Conservation (phyloP, 2,888 invertebrate genomes). For the Apomyelois bistriatella region DNA sequence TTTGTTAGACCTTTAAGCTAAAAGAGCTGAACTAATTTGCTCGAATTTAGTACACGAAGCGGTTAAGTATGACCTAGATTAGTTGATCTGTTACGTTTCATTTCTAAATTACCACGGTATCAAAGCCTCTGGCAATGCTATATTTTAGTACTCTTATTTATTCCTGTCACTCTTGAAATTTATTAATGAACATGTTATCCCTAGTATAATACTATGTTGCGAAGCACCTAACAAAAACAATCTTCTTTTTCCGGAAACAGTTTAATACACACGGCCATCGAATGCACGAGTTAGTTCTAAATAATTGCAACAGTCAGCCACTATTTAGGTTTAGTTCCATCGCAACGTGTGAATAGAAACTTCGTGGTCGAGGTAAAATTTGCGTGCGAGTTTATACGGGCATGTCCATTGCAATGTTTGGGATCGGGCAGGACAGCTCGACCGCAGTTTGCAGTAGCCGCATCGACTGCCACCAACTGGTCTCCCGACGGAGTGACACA, state of each 20-base stretch:
- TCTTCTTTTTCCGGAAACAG: background rate
- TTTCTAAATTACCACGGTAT: no score
- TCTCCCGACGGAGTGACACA: conserved; percentile 55
- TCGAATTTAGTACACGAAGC: no score
- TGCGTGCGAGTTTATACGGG: conserved; percentile 62
- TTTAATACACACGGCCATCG: background rate
- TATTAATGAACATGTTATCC: background rate
- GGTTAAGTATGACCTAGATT: no score
- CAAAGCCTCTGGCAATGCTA: no score
- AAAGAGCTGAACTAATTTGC: no score
- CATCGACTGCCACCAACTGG: conserved; percentile 65
- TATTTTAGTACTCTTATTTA: no score
- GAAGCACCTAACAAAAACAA: background rate
- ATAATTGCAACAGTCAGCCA: background rate
- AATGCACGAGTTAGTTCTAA: conserved; percentile 1
- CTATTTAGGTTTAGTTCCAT: conserved; percentile 8
- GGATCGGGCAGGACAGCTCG: conserved; percentile 55
- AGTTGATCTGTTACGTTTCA: no score
- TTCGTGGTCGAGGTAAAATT: conserved; percentile 58
- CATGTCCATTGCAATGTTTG: conserved; percentile 64
- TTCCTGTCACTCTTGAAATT: background rate
- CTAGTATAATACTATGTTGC: background rate
- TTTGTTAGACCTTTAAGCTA: no score
- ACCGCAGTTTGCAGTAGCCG: conserved; percentile 64
- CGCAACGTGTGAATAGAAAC: conserved; percentile 49